Percentiles rank a stretch among this genome's conserved stretches.
Evolutionary conservation across 2,113 vertebrate species (phyloP).

Genomic region (Aegithalos caudatus): DNA sequence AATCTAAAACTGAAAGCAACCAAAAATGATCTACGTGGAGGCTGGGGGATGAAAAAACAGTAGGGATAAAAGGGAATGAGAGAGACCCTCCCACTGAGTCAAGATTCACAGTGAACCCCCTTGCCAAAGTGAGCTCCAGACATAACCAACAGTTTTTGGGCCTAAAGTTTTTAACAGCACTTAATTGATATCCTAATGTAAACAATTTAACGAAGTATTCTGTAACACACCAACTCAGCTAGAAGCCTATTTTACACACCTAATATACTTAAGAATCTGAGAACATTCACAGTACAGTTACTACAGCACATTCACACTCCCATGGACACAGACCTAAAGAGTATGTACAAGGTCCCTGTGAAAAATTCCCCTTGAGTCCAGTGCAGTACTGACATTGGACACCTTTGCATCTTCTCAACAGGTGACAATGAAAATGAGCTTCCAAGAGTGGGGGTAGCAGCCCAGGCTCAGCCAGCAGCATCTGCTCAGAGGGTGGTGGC

Average conservation of each 20-base stretch:
- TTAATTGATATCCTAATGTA: not conserved
- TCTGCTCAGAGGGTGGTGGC: not conserved
- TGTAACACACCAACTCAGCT: not conserved
- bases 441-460: not conserved
- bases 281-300: not conserved
- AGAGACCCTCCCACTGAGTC: not conserved
- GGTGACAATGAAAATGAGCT: not conserved
- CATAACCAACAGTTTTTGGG: not conserved
- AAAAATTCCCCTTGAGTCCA: not conserved
- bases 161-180: not conserved
- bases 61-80: not conserved
- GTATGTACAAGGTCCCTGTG: not conserved
- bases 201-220: not conserved
- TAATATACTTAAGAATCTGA: no score
- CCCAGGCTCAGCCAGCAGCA: not conserved
- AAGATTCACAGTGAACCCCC: not conserved
- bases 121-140: not conserved
- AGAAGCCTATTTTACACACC: not conserved
- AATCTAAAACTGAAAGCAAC: not conserved
- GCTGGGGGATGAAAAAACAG: not conserved
- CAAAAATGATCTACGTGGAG: not conserved
- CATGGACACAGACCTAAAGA: no score
- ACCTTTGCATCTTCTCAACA: not conserved
- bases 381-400: accelerated
- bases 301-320: not conserved